Conservation (phyloP, 2,888 invertebrate genomes). For the Lapara coniferarum region DNA sequence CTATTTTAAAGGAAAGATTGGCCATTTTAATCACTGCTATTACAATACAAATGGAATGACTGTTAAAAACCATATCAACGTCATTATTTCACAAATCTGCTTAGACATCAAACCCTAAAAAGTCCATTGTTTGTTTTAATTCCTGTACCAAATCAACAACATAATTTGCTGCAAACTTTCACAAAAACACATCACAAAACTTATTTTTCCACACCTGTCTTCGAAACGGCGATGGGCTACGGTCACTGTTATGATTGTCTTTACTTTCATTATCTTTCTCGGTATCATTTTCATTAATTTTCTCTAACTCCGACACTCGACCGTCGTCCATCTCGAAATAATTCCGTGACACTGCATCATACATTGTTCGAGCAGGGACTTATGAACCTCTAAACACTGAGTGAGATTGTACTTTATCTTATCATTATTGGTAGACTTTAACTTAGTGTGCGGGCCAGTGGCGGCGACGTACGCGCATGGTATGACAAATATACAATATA, state of each 20-base stretch:
- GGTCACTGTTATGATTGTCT: constrained; percentile 42
- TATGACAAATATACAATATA: constrained; percentile 4
- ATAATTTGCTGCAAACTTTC: background rate
- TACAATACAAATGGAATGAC: too few species aligned
- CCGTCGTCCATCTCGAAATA: constrained; percentile 61
- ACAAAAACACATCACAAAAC: constrained; percentile 34
- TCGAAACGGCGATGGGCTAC: constrained; percentile 51
- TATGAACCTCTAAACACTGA: constrained; percentile 45
- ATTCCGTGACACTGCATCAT: constrained; percentile 51
- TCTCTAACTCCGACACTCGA: constrained; percentile 62
- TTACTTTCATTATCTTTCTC: constrained; percentile 54
- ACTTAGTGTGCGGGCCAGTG: constrained; percentile 31
- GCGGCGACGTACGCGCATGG: background rate
- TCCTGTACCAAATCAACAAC: background rate
- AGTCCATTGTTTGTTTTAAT: too few species aligned
- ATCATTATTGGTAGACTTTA: constrained; percentile 47
- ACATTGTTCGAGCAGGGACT: constrained; percentile 44
- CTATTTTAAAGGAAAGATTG: too few species aligned
- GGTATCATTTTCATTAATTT: constrained; percentile 57
- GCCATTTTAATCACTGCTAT: too few species aligned
- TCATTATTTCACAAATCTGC: too few species aligned
- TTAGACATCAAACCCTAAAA: too few species aligned
- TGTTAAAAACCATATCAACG: too few species aligned
- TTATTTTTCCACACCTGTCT: constrained; percentile 68
- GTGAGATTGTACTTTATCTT: constrained; percentile 56